Percentiles rank a stretch among this genome's conserved stretches.
Conservation (phyloP, 2,113 vertebrate genomes). For the Oncorhynchus clarkii region DNA sequence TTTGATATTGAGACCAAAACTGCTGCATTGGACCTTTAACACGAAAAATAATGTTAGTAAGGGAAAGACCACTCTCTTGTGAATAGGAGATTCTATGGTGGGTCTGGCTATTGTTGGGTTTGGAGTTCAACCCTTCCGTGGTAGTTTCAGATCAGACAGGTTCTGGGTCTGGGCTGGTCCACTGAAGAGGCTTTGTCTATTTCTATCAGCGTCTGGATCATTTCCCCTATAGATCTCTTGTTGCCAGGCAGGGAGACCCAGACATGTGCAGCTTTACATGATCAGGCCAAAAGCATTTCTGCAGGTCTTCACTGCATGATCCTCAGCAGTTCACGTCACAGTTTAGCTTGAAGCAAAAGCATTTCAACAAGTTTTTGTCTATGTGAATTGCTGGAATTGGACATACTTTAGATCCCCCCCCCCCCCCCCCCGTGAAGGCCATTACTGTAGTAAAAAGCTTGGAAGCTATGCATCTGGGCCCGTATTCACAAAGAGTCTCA, state of each 20-base stretch:
- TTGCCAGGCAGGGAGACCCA: constrained; percentile 77
- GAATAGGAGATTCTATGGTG: constrained; percentile 63
- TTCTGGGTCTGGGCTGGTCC: constrained; percentile 38
- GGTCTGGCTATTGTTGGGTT: constrained; percentile 72
- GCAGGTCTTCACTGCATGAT: not conserved
- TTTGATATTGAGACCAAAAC: too few species aligned
- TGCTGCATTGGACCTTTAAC: too few species aligned
- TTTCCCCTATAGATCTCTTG: constrained; percentile 75
- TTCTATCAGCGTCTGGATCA: constrained; percentile 73
- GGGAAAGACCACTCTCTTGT: constrained; percentile 75
- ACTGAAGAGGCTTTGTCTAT: constrained; percentile 68
- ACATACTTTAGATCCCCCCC: too few species aligned
- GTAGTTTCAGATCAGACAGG: constrained; percentile 69
- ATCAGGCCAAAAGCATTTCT: not conserved
- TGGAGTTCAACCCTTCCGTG: constrained; percentile 57
- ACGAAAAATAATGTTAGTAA: constrained; percentile 26
- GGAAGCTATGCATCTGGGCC: too few species aligned
- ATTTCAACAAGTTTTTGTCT: too few species aligned
- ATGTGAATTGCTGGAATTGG: too few species aligned
- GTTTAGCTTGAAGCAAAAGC: too few species aligned
- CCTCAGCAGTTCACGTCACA: too few species aligned
- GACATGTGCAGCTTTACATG: not conserved
- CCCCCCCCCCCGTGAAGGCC: too few species aligned
- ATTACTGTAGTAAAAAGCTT: too few species aligned
- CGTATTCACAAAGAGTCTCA: too few species aligned